phyloP scores from a whole-genome alignment of 2,113 vertebrate species.

The Balaeniceps rex region DNA sequence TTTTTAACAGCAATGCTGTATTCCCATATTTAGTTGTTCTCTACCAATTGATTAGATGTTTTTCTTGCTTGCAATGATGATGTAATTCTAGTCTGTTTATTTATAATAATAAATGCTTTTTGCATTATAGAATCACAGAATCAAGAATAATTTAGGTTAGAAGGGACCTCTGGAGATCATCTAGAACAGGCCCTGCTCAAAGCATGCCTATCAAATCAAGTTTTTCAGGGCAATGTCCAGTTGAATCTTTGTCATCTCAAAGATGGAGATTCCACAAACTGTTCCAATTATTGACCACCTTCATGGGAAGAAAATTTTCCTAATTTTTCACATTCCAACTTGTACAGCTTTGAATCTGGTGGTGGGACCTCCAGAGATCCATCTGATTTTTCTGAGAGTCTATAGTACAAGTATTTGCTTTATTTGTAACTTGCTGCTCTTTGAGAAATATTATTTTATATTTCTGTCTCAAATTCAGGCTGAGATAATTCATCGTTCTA shows the following conservation, averaged over 20 bases:
- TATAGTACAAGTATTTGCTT: background rate
- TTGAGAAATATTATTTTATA: background rate
- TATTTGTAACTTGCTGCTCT: background rate
- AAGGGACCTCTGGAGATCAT: background rate
- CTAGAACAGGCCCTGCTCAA: background rate
- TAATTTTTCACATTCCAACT: background rate
- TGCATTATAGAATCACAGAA: background rate
- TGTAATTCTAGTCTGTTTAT: background rate
- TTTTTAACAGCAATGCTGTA: background rate
- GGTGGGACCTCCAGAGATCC: background rate
- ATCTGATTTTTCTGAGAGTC: background rate
- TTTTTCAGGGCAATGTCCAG: background rate
- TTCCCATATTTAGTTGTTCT: background rate
- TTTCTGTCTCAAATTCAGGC: background rate
- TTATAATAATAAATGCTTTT: background rate
- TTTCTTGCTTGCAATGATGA: background rate
- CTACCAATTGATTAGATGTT: background rate
- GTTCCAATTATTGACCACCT: background rate
- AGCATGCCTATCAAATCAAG: background rate
- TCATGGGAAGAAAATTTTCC: background rate
- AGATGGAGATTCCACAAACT: background rate
- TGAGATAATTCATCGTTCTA: background rate
- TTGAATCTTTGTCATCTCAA: background rate
- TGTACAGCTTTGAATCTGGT: background rate
- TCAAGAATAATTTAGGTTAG: background rate